phyloP scores from a whole-genome alignment of 30 jellyfish, hydroid and myxozoan species.

The Cassiopea xamachana region DNA sequence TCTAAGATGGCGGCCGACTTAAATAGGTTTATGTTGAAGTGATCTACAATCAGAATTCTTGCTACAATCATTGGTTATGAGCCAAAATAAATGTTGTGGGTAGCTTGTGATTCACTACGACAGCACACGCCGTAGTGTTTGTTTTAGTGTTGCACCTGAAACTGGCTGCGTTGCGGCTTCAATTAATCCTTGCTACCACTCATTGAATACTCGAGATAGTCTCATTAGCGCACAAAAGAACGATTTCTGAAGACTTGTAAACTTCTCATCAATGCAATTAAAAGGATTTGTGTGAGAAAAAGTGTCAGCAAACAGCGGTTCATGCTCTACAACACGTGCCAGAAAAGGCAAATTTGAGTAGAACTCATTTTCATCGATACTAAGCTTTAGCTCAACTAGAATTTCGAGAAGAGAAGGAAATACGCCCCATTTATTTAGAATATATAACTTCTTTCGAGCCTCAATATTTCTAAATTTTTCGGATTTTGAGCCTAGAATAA shows the following conservation, averaged over 20 bases:
- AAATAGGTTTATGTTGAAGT: not conserved
- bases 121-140: not conserved
- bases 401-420: not conserved
- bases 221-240: slow-evolving; percentile 13
- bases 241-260: slow-evolving; percentile 4
- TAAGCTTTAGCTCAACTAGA: not conserved
- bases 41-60: not conserved
- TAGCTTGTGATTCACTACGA: not conserved
- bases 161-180: slow-evolving; percentile 20
- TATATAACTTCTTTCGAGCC: too few relatives aligned
- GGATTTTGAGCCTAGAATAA: too few relatives aligned
- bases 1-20: not conserved
- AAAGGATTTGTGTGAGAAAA: slow-evolving; percentile 3
- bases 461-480: too few relatives aligned
- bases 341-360: not conserved
- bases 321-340: slow-evolving; percentile 37
- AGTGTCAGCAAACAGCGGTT: slow-evolving; percentile 23
- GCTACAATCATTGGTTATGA: not conserved
- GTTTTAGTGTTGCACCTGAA: slow-evolving; percentile 9
- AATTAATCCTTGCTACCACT: not conserved
- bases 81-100: not conserved
- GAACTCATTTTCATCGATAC: not conserved
- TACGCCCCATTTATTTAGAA: too few relatives aligned
- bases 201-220: not conserved
- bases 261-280: slow-evolving; percentile 11